Conservation (phyloP, 2,888 invertebrate species). For the Oegoconia quadripuncta region DNA sequence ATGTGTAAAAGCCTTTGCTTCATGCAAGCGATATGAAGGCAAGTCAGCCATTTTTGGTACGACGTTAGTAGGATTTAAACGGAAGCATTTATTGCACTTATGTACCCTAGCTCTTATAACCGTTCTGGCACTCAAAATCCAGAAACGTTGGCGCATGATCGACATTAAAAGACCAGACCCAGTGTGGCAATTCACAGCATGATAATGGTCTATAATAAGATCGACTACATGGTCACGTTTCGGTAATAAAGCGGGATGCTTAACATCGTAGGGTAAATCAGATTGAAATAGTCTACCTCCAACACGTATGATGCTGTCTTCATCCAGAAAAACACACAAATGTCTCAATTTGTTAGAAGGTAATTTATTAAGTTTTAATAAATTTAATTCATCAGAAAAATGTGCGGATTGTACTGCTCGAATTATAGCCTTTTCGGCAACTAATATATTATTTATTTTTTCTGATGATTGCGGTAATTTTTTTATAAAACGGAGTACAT, state of each 20-base stretch:
- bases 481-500: background rate
- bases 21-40: constrained; percentile 4
- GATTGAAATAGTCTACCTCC: background rate
- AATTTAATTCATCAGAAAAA: background rate
- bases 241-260: constrained; percentile 4
- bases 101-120: background rate
- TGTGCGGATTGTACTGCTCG: background rate
- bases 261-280: background rate
- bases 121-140: constrained; percentile 11
- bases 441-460: background rate
- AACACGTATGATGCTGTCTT: background rate
- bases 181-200: constrained; percentile 5
- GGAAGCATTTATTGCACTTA: constrained; percentile 4
- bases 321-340: background rate
- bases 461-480: background rate
- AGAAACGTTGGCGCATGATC: constrained; percentile 8
- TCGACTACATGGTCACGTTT: constrained; percentile 7
- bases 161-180: constrained; percentile 10
- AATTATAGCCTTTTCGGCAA: background rate
- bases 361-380: background rate
- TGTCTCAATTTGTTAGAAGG: background rate
- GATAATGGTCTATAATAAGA: constrained; percentile 9
- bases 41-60: constrained; percentile 12
- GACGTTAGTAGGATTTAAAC: background rate
- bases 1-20: constrained; percentile 13